Evolutionary conservation across 1,140 invertebrate species (phyloP), one percentile per base, ranked within the genome.

Genomic region (Euwallacea fornicatus): DNA sequence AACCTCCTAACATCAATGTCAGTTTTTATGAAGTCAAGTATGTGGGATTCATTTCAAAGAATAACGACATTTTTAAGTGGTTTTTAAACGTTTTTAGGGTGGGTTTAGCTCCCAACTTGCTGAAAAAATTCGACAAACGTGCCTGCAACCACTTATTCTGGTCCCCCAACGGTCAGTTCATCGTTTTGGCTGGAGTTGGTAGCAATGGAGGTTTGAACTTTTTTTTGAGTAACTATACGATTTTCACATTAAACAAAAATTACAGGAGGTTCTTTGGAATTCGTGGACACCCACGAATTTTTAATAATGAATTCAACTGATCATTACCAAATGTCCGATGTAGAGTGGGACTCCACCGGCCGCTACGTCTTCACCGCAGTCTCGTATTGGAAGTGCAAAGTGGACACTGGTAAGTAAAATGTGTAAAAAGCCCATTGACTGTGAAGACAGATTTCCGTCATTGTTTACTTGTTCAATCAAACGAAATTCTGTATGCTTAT

Each of bases 311-410:
- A 94, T 76, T 89, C 90, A 2, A 91, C 91, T 0, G 97, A 98
- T 81, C 97, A 98, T 84, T 98, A 75, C 60, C 86, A 94, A 86
- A 91, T 92, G 76, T 97, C 95, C 0, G 96, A 98, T 78, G 93
- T 98, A 3, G 97, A 98, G 82, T 99, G 98, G 98, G 98, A 99
- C 84, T 97, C 98, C 7, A 99, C 97, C 42, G 98, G 98, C 13
- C 87, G 98, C 78, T 99, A 98, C 82, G 95, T 99, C 11, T 92
- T 96, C 11, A 98, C 96, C 0, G 94, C 91, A 7, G 96, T 98
- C 7, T 97, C 95, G 2, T 93, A 90, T 68, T 98, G 97, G 91
- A 98, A 96, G 76, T 93, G 95, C 59, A 98, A 97, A 84, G 95
- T 94, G 56, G 98, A 98, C 83, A 97, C 96, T 76, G 90, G 79